Conservation (phyloP, 2,888 invertebrate species). For the Tryphoninae sp. region DNA sequence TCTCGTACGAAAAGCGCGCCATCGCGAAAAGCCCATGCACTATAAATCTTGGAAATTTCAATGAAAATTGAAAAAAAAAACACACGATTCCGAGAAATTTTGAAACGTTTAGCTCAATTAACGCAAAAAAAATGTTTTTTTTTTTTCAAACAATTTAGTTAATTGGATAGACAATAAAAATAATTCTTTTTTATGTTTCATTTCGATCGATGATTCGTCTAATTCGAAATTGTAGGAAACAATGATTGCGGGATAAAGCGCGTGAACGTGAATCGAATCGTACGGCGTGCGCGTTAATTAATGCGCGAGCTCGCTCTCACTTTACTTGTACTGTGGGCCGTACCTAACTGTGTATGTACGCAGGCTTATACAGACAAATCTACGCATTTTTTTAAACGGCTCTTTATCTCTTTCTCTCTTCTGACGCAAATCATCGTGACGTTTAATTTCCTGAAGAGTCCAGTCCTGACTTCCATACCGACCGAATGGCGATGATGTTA, state of each 20-base stretch:
- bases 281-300: constrained; percentile 61
- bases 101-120: too few relatives aligned
- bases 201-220: too few relatives aligned
- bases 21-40: not conserved
- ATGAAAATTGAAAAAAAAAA: not conserved
- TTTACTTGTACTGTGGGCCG: constrained; percentile 24
- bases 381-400: constrained; percentile 45
- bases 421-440: constrained; percentile 63
- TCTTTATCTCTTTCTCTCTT: constrained; percentile 7
- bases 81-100: too few relatives aligned
- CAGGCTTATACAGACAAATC: constrained; percentile 15
- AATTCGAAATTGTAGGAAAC: not conserved
- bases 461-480: constrained; percentile 10
- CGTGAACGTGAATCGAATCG: constrained; percentile 39
- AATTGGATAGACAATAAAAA: too few relatives aligned
- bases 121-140: too few relatives aligned
- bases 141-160: too few relatives aligned
- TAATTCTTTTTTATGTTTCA: too few relatives aligned
- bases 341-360: not conserved
- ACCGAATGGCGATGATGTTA: too few relatives aligned
- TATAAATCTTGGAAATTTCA: not conserved
- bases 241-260: not conserved
- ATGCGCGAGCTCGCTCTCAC: constrained; percentile 49
- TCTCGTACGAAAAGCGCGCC: constrained; percentile 48
- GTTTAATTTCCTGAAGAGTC: constrained; percentile 63